Percentiles rank a stretch among this genome's conserved stretches.
These are phyloP conservation scores for Sturnira hondurensis DNA, from an alignment of 2,113 vertebrate species.

Conservation along the genomic window DNA sequence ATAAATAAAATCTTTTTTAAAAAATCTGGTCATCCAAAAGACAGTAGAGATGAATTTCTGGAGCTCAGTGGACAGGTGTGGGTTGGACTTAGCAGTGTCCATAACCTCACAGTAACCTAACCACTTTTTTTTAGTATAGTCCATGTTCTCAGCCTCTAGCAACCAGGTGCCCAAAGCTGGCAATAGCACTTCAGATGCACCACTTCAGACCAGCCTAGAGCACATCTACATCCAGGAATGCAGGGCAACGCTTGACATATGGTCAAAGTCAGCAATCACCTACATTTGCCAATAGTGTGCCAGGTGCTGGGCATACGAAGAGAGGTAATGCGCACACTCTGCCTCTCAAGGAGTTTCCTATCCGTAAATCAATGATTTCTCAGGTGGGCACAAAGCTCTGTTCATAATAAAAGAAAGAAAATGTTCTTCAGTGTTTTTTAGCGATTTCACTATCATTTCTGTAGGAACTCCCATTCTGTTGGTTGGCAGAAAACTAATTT, in stretches of 20 bases:
- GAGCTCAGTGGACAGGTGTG: neutral
- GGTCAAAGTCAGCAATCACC: neutral
- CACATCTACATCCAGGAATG: accelerated
- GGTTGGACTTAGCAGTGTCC: neutral
- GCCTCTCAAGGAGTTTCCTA: neutral
- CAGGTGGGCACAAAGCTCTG: neutral
- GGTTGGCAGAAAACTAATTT: neutral
- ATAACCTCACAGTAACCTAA: neutral
- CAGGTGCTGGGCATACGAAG: accelerated
- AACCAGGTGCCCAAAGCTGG: neutral
- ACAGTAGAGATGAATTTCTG: neutral
- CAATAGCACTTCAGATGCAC: neutral
- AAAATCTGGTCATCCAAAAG: neutral
- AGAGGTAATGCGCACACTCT: neutral
- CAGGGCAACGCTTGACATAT: neutral
- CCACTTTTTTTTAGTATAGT: neutral
- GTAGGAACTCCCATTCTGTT: neutral
- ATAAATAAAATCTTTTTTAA: too few species aligned
- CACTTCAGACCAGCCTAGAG: neutral
- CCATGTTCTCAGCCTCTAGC: neutral
- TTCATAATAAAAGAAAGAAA: neutral
- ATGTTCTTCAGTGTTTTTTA: neutral
- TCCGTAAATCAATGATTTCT: neutral
- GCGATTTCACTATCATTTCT: neutral
- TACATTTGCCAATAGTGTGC: neutral